Evolutionary conservation across 2,888 invertebrate species (phyloP).

Genomic region (Pogonocherus hispidulus): DNA sequence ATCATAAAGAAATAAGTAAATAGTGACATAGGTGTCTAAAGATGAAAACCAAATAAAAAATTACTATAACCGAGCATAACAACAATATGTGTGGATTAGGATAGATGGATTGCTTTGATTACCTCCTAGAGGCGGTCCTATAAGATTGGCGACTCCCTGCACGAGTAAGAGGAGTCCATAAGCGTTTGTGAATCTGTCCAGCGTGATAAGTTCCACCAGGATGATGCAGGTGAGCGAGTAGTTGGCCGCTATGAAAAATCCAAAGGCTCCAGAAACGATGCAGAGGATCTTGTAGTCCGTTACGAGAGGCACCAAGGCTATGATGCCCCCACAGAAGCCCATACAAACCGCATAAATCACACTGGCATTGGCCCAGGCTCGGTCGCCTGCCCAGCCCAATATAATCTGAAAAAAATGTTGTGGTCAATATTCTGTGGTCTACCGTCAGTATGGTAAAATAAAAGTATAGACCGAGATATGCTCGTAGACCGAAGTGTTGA

Average conservation of each 20-base stretch:
- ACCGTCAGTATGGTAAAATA: too few species aligned
- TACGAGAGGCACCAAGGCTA: slow-evolving; percentile 76
- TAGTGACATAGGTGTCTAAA: too few species aligned
- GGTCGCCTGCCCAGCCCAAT: slow-evolving; percentile 91
- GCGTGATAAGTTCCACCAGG: slow-evolving; percentile 88
- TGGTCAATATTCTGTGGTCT: too few species aligned
- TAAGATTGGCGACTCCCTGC: slow-evolving; percentile 90
- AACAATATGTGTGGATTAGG: too few species aligned
- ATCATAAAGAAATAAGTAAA: too few species aligned
- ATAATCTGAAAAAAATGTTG: slow-evolving; percentile 73
- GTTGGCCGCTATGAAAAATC: slow-evolving; percentile 92
- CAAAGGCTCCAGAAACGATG: slow-evolving; percentile 83
- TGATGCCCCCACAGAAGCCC: slow-evolving; percentile 78
- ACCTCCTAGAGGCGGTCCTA: slow-evolving; percentile 94
- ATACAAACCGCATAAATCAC: slow-evolving; percentile 88
- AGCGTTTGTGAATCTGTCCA: slow-evolving; percentile 92
- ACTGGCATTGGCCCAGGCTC: slow-evolving; percentile 81
- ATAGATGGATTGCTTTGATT: slow-evolving; percentile 53
- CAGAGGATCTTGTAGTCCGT: slow-evolving; percentile 74
- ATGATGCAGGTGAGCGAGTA: slow-evolving; percentile 93
- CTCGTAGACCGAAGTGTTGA: too few species aligned
- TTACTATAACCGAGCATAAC: too few species aligned
- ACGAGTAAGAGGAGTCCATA: slow-evolving; percentile 90
- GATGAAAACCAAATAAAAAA: too few species aligned
- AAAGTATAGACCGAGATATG: too few species aligned